phyloP scores from a whole-genome alignment of 1,140 invertebrate genomes.

The Globodera rostochiensis region DNA sequence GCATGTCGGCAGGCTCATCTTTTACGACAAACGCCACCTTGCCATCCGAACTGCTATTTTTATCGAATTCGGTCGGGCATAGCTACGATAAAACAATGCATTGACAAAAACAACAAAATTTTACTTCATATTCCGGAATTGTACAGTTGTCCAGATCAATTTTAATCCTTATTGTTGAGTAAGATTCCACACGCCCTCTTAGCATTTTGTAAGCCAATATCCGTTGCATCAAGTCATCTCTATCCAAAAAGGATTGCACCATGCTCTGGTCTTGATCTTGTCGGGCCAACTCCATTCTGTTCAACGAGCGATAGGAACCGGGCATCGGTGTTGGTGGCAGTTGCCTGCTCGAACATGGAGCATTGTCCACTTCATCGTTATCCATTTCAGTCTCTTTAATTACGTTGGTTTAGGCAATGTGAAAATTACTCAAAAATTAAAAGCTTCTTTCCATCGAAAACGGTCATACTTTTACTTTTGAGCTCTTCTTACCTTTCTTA shows the following conservation, averaged over 20 bases:
- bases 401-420: not conserved
- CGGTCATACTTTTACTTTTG: not conserved
- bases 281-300: conserved; percentile 23
- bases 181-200: conserved; percentile 33
- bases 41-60: not conserved
- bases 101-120: not conserved
- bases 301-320: conserved; percentile 22
- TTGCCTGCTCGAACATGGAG: conserved; percentile 26
- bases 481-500: conserved; percentile 12
- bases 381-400: conserved; percentile 9
- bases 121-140: conserved; percentile 33
- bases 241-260: conserved; percentile 31
- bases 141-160: conserved; percentile 37
- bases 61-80: not conserved
- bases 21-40: not conserved
- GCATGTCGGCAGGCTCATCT: not conserved
- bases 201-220: conserved; percentile 39
- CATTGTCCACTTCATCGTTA: conserved; percentile 7
- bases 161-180: conserved; percentile 26
- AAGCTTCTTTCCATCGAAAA: not conserved
- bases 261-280: conserved; percentile 35
- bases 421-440: not conserved
- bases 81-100: not conserved
- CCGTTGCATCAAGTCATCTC: conserved; percentile 34
- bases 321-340: conserved; percentile 31